These are phyloP conservation scores for Danio choprae DNA, from an alignment of 2,797 vertebrate genomes.

Conservation along the genomic window DNA sequence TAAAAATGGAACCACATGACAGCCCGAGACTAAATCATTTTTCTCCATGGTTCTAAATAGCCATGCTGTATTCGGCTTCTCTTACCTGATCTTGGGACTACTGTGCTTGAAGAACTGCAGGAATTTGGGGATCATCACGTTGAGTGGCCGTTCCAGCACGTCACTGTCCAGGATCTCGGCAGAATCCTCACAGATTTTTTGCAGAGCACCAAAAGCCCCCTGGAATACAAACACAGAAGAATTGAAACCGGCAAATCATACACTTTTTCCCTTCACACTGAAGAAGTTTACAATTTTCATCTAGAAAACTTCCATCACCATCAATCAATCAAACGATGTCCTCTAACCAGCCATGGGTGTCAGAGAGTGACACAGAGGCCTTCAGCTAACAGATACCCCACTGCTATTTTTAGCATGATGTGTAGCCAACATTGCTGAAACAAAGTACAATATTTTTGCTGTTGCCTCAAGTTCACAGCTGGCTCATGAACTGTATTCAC, in stretches of 20 bases:
- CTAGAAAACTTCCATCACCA: background rate
- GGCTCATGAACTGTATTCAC: background rate
- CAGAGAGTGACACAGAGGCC: background rate
- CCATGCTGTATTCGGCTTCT: background rate
- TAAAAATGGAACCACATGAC: background rate
- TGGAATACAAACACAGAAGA: constrained; percentile 61
- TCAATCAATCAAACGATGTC: constrained; percentile 10
- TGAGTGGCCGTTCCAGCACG: constrained; percentile 92
- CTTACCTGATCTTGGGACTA: constrained; percentile 95
- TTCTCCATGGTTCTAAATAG: background rate
- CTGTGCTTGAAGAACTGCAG: constrained; percentile 97
- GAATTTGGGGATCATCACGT: constrained; percentile 98
- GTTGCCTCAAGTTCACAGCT: constrained; percentile 8
- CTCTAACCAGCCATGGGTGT: background rate
- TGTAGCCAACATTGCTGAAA: constrained; percentile 4
- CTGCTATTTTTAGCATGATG: constrained; percentile 24
- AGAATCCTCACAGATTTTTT: constrained; percentile 98
- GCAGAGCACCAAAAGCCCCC: constrained; percentile 95
- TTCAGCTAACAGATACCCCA: constrained; percentile 1
- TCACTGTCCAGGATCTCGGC: constrained; percentile 98
- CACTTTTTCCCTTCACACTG: background rate
- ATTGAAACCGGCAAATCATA: background rate
- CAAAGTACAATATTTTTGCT: background rate
- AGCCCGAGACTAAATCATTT: background rate
- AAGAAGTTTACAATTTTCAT: background rate